Evolutionary conservation across 2,797 vertebrate species (phyloP).

Genomic region (Alcedo quadribrachys): DNA sequence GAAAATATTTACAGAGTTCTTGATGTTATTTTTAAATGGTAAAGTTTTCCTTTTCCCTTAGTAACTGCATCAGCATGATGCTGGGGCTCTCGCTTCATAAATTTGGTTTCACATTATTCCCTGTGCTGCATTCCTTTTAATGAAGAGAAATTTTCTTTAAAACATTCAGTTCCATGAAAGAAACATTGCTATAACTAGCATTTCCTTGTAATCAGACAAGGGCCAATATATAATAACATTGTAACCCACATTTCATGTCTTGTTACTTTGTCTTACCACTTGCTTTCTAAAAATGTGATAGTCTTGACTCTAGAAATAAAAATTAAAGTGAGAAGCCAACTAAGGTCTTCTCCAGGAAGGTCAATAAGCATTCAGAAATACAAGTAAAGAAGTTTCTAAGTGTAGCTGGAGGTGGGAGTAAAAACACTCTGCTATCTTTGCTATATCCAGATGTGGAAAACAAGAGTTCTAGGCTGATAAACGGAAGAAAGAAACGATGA

Average conservation of each 20-base stretch:
- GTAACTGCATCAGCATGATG: neutral
- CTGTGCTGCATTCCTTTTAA: neutral
- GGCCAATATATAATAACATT: neutral
- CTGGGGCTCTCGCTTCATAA: neutral
- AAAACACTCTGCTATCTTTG: neutral
- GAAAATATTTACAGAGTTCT: neutral
- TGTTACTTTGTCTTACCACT: neutral
- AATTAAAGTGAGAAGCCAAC: neutral
- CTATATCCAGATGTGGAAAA: neutral
- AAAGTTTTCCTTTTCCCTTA: neutral
- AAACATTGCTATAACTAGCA: neutral
- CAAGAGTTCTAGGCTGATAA: neutral
- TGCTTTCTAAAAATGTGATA: neutral
- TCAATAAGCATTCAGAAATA: neutral
- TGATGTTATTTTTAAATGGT: neutral
- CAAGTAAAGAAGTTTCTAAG: neutral
- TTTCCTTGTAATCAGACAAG: neutral
- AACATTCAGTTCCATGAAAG: neutral
- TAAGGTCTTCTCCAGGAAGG: neutral
- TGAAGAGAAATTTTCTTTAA: neutral
- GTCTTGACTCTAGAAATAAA: neutral
- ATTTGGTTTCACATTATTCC: neutral
- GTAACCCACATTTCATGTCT: neutral
- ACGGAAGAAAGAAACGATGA: neutral
- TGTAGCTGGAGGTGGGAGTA: fast-evolving